Evolutionary conservation across 2,797 vertebrate genomes (phyloP).

Genomic region (Sphaeramia orbicularis): DNA sequence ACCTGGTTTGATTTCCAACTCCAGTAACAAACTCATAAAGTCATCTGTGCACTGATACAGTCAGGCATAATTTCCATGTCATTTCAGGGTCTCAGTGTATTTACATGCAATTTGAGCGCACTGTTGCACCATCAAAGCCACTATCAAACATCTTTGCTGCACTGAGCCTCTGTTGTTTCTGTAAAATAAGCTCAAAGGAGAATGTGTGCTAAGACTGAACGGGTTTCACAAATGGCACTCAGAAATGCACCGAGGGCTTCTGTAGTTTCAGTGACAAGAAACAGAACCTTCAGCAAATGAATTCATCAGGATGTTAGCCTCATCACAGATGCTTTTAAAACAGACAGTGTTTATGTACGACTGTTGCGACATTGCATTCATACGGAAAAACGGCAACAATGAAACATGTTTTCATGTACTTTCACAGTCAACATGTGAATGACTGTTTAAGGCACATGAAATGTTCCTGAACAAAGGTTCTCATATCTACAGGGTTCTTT

Average conservation of each 20-base stretch:
- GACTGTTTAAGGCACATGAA: too few species aligned
- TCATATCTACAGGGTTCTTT: too few species aligned
- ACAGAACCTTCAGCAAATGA: slow-evolving; percentile 33
- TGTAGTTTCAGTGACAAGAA: slow-evolving; percentile 32
- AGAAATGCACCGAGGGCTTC: slow-evolving; percentile 53
- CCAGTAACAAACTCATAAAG: slow-evolving; percentile 20
- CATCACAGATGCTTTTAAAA: slow-evolving; percentile 9
- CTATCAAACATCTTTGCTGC: slow-evolving; percentile 61
- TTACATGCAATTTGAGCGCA: slow-evolving; percentile 57
- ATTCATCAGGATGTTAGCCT: slow-evolving; percentile 24
- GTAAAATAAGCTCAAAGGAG: slow-evolving; percentile 62
- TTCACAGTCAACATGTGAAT: background rate
- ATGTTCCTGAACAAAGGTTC: too few species aligned
- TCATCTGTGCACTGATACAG: slow-evolving; percentile 32
- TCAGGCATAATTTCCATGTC: slow-evolving; percentile 63
- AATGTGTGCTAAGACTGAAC: slow-evolving; percentile 26
- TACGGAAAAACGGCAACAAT: too few species aligned
- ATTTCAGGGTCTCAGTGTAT: slow-evolving; percentile 56
- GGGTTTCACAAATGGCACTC: slow-evolving; percentile 52
- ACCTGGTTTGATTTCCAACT: too few species aligned
- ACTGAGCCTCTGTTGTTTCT: slow-evolving; percentile 64
- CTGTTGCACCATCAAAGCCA: slow-evolving; percentile 73
- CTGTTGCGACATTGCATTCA: background rate
- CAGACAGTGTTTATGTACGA: slow-evolving; percentile 12
- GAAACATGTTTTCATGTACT: background rate